phyloP scores from a whole-genome alignment of 2,113 vertebrate genomes.

The Dermatemys mawii region DNA sequence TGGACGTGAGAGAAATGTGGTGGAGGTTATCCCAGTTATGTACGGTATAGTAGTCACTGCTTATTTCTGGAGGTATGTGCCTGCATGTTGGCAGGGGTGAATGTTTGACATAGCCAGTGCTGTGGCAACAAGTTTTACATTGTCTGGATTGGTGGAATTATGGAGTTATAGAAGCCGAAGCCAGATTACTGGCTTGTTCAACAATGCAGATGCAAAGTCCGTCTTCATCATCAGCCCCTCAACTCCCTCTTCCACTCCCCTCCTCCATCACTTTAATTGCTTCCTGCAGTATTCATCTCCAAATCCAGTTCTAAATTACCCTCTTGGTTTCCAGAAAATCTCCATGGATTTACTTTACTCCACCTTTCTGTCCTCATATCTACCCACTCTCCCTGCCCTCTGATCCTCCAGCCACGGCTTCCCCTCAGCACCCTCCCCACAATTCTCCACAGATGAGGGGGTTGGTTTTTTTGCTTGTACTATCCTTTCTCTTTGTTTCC shows the following conservation, averaged over 20 bases:
- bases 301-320: not conserved
- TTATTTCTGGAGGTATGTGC: not conserved
- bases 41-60: not conserved
- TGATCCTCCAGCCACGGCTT: not conserved
- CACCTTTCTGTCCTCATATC: not conserved
- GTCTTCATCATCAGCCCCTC: not conserved
- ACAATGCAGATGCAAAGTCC: not conserved
- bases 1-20: not conserved
- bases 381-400: not conserved
- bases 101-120: not conserved
- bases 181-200: not conserved
- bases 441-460: not conserved
- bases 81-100: too few relatives aligned
- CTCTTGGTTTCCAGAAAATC: not conserved
- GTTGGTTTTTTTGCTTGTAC: not conserved
- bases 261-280: not conserved
- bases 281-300: not conserved
- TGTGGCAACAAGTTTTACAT: not conserved
- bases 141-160: not conserved
- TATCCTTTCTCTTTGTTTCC: not conserved
- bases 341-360: not conserved
- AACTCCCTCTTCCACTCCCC: not conserved
- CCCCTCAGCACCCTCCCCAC: not conserved
- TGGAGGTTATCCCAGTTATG: not conserved
- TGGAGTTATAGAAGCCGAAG: too few relatives aligned